phyloP scores from a whole-genome alignment of 2,888 invertebrate genomes.

The Athalia cordata region DNA sequence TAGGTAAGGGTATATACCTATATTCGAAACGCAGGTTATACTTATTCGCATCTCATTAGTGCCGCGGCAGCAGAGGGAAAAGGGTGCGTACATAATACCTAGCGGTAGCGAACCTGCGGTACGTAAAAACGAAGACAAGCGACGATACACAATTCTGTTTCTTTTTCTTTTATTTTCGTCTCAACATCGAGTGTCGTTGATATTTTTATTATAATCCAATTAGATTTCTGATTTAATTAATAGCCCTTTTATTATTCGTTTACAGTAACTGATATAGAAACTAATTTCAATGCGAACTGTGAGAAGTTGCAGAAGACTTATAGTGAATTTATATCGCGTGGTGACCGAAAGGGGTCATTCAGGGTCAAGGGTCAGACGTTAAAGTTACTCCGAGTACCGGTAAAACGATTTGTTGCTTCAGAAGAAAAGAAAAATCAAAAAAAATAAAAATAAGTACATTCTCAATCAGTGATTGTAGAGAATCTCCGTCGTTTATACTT shows the following conservation, averaged over 20 bases:
- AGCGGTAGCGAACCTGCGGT: background rate
- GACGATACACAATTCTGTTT: too few relatives aligned
- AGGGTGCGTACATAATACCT: background rate
- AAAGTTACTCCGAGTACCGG: conserved; percentile 42
- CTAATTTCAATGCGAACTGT: conserved; percentile 13
- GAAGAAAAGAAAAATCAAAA: background rate
- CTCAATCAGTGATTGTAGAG: conserved; percentile 24
- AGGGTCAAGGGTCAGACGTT: conserved; percentile 38
- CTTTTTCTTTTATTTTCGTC: too few relatives aligned
- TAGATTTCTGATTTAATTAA: too few relatives aligned
- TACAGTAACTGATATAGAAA: background rate
- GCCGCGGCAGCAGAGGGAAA: background rate
- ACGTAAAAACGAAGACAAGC: background rate
- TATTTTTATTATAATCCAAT: too few relatives aligned
- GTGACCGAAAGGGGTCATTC: conserved; percentile 33
- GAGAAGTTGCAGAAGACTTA: conserved; percentile 22
- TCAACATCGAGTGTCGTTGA: too few relatives aligned
- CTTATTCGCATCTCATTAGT: conserved; percentile 42
- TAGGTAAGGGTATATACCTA: background rate
- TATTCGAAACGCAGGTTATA: conserved; percentile 21
- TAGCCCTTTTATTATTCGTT: too few relatives aligned
- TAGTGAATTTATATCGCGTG: conserved; percentile 28
- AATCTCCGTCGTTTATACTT: background rate
- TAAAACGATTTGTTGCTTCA: conserved; percentile 24
- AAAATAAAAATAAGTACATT: conserved; percentile 1